Evolutionary conservation across 2,113 vertebrate species (phyloP).

Genomic region (Balaenoptera acutorostrata): DNA sequence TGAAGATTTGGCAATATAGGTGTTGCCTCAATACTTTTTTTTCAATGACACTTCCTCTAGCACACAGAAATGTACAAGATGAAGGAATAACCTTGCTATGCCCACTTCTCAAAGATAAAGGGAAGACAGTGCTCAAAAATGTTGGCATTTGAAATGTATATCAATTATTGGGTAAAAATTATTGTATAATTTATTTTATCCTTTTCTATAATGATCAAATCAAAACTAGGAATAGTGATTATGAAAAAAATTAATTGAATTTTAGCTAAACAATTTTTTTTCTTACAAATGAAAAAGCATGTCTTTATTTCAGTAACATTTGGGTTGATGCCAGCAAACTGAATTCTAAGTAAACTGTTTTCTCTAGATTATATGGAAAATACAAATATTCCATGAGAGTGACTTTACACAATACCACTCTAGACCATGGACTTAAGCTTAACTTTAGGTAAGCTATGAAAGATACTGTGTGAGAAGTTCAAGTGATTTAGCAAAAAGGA

Average conservation of each 20-base stretch:
- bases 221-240: neutral
- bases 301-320: neutral
- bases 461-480: neutral
- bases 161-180: neutral
- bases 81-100: neutral
- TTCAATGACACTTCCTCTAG: neutral
- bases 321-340: neutral
- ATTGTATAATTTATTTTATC: neutral
- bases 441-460: neutral
- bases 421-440: neutral
- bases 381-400: neutral
- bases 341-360: neutral
- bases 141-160: neutral
- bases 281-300: neutral
- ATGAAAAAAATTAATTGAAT: neutral
- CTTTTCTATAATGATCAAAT: neutral
- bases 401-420: neutral
- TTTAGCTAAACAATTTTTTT: neutral
- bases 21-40: neutral
- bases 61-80: neutral
- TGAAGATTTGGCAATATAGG: neutral
- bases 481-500: neutral
- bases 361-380: neutral
- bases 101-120: conserved; percentile 26
- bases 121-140: neutral